Base-by-base conservation (phyloP, 1,140 invertebrate species). In the Cotesia typhae region DNA sequence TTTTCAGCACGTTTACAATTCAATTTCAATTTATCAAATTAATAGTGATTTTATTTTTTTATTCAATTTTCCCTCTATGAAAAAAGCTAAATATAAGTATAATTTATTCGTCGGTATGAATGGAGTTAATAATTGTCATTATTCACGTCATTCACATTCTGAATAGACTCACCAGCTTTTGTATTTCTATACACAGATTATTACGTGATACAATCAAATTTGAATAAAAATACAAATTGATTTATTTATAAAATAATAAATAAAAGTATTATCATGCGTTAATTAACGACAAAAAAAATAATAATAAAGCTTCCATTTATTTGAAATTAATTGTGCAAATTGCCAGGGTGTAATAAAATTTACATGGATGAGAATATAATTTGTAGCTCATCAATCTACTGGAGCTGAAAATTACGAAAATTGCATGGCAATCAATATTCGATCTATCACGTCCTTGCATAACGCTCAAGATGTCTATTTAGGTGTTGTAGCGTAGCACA, bases 1-100 rank as follows among this genome's bases (percentile, higher is more conserved):
- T 76, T 67, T 71, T 64, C 57, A 35, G 36, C 65, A 57, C n/a
- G 53, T n/a, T 60, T 41, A 12, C 5, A 28, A 28, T 37, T 14
- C 2, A 35, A 10, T 37, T 37, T 37, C n/a, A 9, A 9, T 63
- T 38, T n/a, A n/a, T 63, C 37, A 5, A 37, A n/a, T 63, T 37
- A 37, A 47, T 4, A 3, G 1, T 41, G 38, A 4, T 41, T 41
- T 41, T 41, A 41, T 7, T 7, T 10, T 47, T 10, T 41, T 41
- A 7, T 7, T 41, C 9, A 6, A 47, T 47, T 47, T 47, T 47
- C 0, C 10, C 10, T 47, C 5, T 47, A 6, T 10, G 10, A 5
- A 6, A 6, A 47, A 47, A 47, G 10, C 6, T 47, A 47, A 47
- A 47, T 47, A 9, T 47, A 47, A 47, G 4, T 52, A 52, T 52